Conservation (phyloP, 1,140 invertebrate species). For the Sinonovacula constricta region DNA sequence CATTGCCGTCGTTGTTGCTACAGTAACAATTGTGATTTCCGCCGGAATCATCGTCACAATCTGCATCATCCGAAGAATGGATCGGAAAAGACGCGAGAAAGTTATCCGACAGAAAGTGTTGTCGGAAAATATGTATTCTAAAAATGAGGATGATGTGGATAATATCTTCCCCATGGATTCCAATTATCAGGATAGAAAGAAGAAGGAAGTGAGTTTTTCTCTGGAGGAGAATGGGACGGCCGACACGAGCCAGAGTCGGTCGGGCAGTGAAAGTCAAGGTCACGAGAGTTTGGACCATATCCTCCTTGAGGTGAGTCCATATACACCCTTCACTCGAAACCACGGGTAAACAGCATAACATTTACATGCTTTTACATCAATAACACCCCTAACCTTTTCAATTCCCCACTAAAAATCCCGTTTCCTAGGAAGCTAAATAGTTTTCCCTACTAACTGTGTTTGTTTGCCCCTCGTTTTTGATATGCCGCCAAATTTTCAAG, state of each 20-base stretch:
- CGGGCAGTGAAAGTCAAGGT: conserved; percentile 10
- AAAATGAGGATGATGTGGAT: conserved; percentile 36
- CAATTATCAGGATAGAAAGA: conserved; percentile 17
- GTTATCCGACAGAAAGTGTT: conserved; percentile 30
- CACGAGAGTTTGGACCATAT: conserved; percentile 43
- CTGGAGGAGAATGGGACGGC: conserved; percentile 30
- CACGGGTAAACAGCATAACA: too few relatives aligned
- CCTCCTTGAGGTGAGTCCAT: conserved; percentile 39
- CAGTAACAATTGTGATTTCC: conserved; percentile 36
- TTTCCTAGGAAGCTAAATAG: too few relatives aligned
- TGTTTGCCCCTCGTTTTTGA: too few relatives aligned
- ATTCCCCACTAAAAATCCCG: too few relatives aligned
- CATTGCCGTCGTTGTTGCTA: conserved; percentile 30
- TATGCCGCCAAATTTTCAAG: too few relatives aligned
- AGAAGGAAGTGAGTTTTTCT: conserved; percentile 45
- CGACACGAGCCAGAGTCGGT: conserved; percentile 6
- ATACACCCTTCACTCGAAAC: too few relatives aligned
- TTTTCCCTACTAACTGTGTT: too few relatives aligned
- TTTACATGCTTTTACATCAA: too few relatives aligned
- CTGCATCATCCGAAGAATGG: conserved; percentile 46
- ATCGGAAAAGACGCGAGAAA: conserved; percentile 2
- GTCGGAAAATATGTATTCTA: conserved; percentile 36
- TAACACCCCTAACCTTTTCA: too few relatives aligned
- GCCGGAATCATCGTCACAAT: conserved; percentile 45
- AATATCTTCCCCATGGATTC: conserved; percentile 37